phyloP scores from a whole-genome alignment of 2,113 vertebrate species.

The Recurvirostra avosetta region DNA sequence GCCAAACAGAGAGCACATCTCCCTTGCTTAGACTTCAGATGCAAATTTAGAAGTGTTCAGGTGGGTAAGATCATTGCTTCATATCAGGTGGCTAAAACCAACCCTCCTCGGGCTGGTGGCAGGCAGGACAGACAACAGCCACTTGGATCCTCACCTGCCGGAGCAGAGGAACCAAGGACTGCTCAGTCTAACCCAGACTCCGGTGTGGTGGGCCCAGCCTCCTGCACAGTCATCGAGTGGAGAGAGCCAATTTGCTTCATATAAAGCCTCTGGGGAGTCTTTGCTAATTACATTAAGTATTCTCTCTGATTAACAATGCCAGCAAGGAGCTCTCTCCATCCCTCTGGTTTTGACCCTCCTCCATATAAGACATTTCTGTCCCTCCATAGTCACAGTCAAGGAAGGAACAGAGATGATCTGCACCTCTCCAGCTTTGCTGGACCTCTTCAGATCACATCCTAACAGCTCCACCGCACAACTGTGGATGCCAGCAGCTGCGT shows the following conservation, averaged over 20 bases:
- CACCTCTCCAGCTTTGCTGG: neutral
- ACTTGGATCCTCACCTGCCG: neutral
- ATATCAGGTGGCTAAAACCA: neutral
- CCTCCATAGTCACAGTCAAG: neutral
- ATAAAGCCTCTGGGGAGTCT: neutral
- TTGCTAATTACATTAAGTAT: neutral
- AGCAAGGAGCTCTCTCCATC: neutral
- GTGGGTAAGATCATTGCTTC: neutral
- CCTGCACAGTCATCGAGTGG: neutral
- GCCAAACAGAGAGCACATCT: neutral
- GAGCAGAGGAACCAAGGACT: neutral
- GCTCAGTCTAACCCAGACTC: neutral
- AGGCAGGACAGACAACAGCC: neutral
- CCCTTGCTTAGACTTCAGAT: neutral
- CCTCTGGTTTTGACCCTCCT: neutral
- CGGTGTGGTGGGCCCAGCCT: neutral
- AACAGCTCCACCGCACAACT: neutral
- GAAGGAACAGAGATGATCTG: neutral
- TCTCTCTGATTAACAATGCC: neutral
- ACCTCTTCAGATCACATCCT: neutral
- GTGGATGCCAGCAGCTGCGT: neutral
- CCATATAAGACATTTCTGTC: neutral
- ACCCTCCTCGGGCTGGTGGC: neutral
- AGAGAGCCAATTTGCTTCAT: neutral
- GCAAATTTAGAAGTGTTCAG: neutral